Evolutionary conservation across 2,113 vertebrate species (phyloP).

Genomic region (Nanger granti): DNA sequence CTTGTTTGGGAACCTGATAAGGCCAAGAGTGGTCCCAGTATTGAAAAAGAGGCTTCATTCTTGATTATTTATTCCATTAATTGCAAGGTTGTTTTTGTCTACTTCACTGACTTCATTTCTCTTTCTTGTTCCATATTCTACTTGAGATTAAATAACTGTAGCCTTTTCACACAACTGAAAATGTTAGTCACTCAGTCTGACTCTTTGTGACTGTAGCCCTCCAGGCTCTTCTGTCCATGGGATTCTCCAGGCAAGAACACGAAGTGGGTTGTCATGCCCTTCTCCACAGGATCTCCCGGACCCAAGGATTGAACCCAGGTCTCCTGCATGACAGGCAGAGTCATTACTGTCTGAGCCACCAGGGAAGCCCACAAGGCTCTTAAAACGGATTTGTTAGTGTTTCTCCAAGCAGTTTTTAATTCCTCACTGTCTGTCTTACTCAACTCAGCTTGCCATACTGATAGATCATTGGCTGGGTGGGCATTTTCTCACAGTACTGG

Average conservation of each 20-base stretch:
- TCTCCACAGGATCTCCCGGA: neutral
- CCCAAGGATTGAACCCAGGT: neutral
- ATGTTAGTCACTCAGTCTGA: neutral
- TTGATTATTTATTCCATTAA: neutral
- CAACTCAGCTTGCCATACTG: neutral
- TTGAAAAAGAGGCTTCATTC: neutral
- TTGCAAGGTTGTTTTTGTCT: neutral
- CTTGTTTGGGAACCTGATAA: neutral
- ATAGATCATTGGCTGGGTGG: neutral
- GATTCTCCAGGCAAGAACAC: neutral
- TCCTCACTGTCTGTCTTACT: neutral
- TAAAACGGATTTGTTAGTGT: neutral
- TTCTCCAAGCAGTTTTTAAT: slow-evolving; percentile 2
- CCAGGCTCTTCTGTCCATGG: neutral
- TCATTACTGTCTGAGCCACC: neutral
- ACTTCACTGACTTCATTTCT: slow-evolving; percentile 16
- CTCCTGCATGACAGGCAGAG: neutral
- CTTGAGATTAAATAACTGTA: neutral
- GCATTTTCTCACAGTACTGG: neutral
- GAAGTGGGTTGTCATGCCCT: neutral
- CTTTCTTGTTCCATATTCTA: neutral
- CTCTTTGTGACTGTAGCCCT: neutral
- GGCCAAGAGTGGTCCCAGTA: neutral
- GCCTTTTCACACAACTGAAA: neutral
- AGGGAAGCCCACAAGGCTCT: neutral